Conservation (phyloP, 2,888 invertebrate species). For the Blastobasis lacticolella region DNA sequence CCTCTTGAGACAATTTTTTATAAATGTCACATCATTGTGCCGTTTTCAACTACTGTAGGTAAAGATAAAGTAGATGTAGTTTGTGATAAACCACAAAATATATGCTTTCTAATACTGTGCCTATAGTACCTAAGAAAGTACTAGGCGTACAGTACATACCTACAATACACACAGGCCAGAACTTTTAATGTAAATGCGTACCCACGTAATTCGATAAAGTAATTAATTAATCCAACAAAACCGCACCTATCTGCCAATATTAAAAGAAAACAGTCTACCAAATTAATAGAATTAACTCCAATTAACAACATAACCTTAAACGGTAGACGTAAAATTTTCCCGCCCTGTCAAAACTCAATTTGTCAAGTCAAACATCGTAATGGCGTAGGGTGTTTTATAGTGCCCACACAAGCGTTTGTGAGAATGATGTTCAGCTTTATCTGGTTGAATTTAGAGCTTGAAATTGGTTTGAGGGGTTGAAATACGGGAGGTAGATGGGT, state of each 20-base stretch:
- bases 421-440: conserved; percentile 32
- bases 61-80: too few relatives aligned
- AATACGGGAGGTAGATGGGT: conserved; percentile 31
- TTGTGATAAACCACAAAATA: too few relatives aligned
- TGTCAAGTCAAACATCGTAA: conserved; percentile 67
- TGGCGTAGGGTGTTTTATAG: conserved; percentile 45
- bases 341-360: conserved; percentile 72
- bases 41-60: too few relatives aligned
- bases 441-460: conserved; percentile 36
- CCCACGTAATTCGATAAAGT: too few relatives aligned
- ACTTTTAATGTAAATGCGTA: too few relatives aligned
- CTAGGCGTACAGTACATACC: too few relatives aligned
- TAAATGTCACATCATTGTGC: too few relatives aligned
- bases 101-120: too few relatives aligned
- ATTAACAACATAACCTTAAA: conserved; percentile 42
- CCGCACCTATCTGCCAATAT: conserved; percentile 18
- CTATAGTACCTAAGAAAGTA: too few relatives aligned
- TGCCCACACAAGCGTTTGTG: conserved; percentile 23
- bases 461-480: conserved; percentile 28
- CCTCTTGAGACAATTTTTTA: too few relatives aligned
- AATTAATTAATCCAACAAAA: conserved; percentile 3
- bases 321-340: conserved; percentile 46
- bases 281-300: conserved; percentile 37
- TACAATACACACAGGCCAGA: too few relatives aligned
- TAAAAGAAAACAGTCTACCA: conserved; percentile 34